phyloP scores from a whole-genome alignment of 2,797 vertebrate species.

The Hozukius guyotensis region DNA sequence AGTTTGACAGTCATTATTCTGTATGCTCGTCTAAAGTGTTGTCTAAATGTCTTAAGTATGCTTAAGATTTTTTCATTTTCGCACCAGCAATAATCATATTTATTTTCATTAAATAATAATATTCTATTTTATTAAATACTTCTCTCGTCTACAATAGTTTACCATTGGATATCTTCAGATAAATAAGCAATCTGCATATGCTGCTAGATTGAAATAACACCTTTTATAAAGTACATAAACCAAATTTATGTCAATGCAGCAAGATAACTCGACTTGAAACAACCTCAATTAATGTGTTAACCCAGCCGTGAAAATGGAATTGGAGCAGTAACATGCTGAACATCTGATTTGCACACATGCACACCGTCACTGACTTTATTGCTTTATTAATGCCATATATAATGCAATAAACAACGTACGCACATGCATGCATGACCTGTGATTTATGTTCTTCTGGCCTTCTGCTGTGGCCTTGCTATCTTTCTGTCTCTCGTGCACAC shows the following conservation, averaged over 20 bases:
- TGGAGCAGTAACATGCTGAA: conserved; percentile 31
- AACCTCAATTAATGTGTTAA: conserved; percentile 34
- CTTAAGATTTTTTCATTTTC: not conserved
- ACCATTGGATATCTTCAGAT: not conserved
- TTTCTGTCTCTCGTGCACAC: not conserved
- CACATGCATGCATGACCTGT: conserved; percentile 10
- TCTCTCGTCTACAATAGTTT: not conserved
- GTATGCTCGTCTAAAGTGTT: too few species aligned
- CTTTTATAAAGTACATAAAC: conserved; percentile 9
- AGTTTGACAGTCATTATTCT: not conserved
- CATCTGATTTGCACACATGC: conserved; percentile 57
- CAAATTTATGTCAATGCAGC: conserved; percentile 5
- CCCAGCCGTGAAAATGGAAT: conserved; percentile 29
- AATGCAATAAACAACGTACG: conserved; percentile 29
- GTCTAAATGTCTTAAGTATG: not conserved
- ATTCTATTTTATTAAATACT: not conserved
- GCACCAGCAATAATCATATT: not conserved
- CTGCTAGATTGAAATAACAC: not conserved
- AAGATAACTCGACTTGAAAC: conserved; percentile 25
- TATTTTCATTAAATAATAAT: too few species aligned
- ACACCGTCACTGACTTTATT: conserved; percentile 47
- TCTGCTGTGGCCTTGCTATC: not conserved
- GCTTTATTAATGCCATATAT: conserved; percentile 41
- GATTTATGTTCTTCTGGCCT: not conserved
- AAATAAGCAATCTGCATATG: not conserved